Evolutionary conservation across 2,113 vertebrate species (phyloP).

Genomic region (Telmatochromis brachygnathus): DNA sequence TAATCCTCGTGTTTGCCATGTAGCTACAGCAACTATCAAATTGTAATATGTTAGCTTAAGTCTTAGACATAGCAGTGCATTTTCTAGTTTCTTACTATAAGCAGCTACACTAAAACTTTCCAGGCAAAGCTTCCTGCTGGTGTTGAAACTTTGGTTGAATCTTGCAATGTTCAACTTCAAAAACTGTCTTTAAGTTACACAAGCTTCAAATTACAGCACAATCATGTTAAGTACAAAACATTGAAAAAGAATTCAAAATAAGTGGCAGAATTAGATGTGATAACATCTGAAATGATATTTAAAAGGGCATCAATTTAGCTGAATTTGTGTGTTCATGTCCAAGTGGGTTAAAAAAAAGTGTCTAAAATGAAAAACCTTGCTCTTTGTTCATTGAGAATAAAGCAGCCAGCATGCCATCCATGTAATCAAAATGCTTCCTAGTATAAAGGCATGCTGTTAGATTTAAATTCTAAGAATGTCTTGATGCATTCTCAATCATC

Average conservation of each 20-base stretch:
- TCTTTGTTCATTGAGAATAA: not conserved
- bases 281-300: not conserved
- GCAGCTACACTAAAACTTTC: not conserved
- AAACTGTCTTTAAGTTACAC: not conserved
- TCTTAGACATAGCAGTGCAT: not conserved
- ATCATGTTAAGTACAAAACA: not conserved
- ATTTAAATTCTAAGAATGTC: not conserved
- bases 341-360: not conserved
- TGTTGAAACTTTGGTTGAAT: not conserved
- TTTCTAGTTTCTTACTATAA: not conserved
- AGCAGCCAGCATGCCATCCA: not conserved
- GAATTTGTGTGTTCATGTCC: not conserved
- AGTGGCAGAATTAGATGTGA: not conserved
- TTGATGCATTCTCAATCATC: not conserved
- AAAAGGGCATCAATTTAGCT: not conserved
- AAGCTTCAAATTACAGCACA: not conserved
- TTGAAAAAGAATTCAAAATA: not conserved
- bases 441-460: not conserved
- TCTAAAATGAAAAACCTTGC: not conserved
- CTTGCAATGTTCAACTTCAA: not conserved
- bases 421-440: not conserved
- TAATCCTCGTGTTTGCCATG: not conserved
- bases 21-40: not conserved
- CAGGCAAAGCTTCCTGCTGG: not conserved
- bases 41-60: not conserved